Conservation (phyloP, 2,797 vertebrate species). For the Sebastiscus albofasciatus region DNA sequence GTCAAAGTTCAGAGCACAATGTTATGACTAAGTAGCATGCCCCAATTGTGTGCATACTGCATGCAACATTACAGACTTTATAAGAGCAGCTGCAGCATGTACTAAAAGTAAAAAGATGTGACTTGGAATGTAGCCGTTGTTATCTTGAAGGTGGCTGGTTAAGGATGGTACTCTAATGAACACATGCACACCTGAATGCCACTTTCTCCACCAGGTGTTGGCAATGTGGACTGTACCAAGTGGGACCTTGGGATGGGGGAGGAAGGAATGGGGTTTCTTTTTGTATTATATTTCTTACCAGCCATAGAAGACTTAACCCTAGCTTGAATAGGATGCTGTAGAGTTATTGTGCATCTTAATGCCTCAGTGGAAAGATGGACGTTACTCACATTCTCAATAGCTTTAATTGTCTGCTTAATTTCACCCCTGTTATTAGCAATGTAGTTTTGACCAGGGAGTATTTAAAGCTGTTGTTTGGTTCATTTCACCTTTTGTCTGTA, state of each 20-base stretch:
- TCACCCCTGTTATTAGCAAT: background rate
- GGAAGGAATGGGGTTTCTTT: background rate
- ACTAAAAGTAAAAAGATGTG: too few species aligned
- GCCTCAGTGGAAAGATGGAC: background rate
- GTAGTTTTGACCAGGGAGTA: background rate
- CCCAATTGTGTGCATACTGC: too few species aligned
- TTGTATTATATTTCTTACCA: background rate
- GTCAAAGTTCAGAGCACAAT: too few species aligned
- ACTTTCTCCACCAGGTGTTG: background rate
- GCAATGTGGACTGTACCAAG: background rate
- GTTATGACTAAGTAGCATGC: too few species aligned
- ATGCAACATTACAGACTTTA: too few species aligned
- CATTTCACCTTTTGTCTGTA: background rate
- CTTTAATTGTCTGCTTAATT: background rate
- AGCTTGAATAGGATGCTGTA: background rate
- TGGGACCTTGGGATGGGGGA: background rate
- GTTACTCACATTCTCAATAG: background rate
- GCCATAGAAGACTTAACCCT: background rate
- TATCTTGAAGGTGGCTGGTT: too few species aligned
- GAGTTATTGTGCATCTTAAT: background rate
- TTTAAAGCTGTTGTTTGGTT: background rate
- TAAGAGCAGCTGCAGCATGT: too few species aligned
- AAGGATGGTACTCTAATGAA: too few species aligned
- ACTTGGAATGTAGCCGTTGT: too few species aligned
- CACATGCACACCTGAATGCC: background rate